A percentile compares a stretch with the other conserved stretches of the same genome.
Evolutionary conservation across 2,888 invertebrate species (phyloP).

Genomic region (Tenthredo notha): DNA sequence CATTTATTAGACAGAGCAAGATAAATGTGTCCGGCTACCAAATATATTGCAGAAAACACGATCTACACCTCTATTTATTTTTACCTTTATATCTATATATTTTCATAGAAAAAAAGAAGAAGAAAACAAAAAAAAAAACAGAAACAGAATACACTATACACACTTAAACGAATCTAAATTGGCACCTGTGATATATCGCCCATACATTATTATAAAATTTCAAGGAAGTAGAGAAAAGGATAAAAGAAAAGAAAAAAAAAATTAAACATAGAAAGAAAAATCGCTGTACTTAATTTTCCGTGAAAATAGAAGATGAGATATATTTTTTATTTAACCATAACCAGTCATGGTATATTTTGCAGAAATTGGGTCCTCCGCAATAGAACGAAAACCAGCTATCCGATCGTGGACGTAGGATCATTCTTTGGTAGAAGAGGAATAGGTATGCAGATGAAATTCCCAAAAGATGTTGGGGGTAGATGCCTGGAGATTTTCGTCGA

Average conservation of each 20-base stretch:
- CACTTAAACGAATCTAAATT: slow-evolving; percentile 1
- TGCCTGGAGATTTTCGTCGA: slow-evolving; percentile 30
- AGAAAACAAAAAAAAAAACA: not conserved
- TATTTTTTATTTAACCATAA: not conserved
- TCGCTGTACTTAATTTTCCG: not conserved
- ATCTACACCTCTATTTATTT: slow-evolving; percentile 7
- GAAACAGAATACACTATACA: not conserved
- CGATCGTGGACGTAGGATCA: slow-evolving; percentile 12
- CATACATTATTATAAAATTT: not conserved
- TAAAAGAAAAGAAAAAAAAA: not conserved
- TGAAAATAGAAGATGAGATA: not conserved
- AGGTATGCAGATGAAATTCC: slow-evolving; percentile 19
- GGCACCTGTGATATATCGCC: not conserved
- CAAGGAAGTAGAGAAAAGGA: not conserved
- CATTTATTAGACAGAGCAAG: slow-evolving; percentile 51
- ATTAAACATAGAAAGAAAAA: not conserved
- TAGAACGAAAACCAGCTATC: not conserved
- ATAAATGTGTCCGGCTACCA: slow-evolving; percentile 33
- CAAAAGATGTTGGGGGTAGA: slow-evolving; percentile 20
- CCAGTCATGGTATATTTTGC: not conserved
- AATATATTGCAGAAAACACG: slow-evolving; percentile 10
- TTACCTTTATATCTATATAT: not conserved
- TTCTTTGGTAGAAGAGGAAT: not conserved
- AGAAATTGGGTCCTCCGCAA: not conserved
- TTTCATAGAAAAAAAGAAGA: not conserved